Conservation (phyloP, 2,797 vertebrate species). For the Enteromius argenteus region DNA sequence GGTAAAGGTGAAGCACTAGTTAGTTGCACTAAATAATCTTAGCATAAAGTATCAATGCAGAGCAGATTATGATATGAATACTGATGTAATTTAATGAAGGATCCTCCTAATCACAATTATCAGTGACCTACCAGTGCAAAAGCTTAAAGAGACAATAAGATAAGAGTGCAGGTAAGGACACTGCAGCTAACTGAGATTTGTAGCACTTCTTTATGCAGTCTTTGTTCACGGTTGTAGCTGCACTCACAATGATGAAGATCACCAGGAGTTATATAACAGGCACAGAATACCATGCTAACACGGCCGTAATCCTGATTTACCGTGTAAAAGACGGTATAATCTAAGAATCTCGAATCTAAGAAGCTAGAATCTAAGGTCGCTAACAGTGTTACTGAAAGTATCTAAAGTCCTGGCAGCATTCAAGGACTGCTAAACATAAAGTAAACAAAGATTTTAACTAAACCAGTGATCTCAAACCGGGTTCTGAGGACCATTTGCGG, state of each 20-base stretch:
- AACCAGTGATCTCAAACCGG: not conserved
- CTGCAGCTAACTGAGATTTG: not conserved
- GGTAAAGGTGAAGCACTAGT: not conserved
- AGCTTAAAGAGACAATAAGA: not conserved
- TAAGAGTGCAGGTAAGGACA: slow-evolving; percentile 22
- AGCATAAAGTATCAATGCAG: not conserved
- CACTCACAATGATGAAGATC: slow-evolving; percentile 67
- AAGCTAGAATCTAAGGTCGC: not conserved
- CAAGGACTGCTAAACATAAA: not conserved
- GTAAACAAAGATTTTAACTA: not conserved
- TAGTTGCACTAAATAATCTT: not conserved
- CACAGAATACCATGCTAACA: slow-evolving; percentile 64
- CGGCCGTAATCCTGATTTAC: slow-evolving; percentile 73
- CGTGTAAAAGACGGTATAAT: slow-evolving; percentile 48
- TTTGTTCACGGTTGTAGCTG: slow-evolving; percentile 61
- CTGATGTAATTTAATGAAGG: not conserved
- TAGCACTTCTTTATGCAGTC: not conserved
- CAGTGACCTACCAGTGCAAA: not conserved
- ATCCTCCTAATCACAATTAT: not conserved
- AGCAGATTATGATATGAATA: not conserved
- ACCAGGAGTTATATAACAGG: slow-evolving; percentile 71
- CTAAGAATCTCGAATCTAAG: too few species aligned
- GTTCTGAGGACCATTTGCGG: not conserved
- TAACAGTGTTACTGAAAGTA: not conserved
- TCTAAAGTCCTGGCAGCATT: not conserved